phyloP scores from a whole-genome alignment of 2,888 invertebrate genomes.

The Isotomurus palustris region DNA sequence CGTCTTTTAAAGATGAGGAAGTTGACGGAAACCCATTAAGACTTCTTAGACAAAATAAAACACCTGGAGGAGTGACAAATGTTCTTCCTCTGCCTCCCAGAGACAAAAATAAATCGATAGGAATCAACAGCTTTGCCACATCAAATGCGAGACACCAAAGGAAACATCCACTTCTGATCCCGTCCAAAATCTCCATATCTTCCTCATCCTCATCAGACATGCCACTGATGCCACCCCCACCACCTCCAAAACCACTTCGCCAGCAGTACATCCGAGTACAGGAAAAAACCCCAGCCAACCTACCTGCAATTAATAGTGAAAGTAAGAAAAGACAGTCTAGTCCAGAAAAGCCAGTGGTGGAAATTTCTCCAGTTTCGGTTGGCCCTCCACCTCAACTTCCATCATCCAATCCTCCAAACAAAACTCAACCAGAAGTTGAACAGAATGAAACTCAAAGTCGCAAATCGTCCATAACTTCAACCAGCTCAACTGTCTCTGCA shows the following conservation, averaged over 20 bases:
- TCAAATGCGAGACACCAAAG: conserved; percentile 62
- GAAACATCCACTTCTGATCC: conserved; percentile 75
- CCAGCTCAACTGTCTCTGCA: no score
- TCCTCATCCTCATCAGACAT: conserved; percentile 14
- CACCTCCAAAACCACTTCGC: conserved; percentile 37
- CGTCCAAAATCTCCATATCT: conserved; percentile 50
- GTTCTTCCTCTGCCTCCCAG: conserved; percentile 67
- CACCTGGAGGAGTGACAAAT: conserved; percentile 30
- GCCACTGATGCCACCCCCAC: conserved; percentile 41
- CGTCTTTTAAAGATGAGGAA: conserved; percentile 39
- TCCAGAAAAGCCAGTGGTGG: background rate
- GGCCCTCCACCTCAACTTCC: background rate
- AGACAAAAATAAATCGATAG: conserved; percentile 59
- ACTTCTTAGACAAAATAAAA: conserved; percentile 41
- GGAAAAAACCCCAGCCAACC: background rate
- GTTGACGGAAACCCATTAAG: conserved; percentile 59
- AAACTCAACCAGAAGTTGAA: background rate
- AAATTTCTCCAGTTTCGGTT: background rate
- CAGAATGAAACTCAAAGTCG: background rate
- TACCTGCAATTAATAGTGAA: no score
- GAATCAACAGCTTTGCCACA: conserved; percentile 56
- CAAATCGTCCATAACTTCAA: no score
- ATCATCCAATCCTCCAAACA: background rate
- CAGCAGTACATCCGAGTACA: conserved; percentile 14
- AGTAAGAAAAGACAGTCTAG: background rate